A percentile compares a stretch with the other conserved stretches of the same genome.
Conservation (phyloP, 2,797 vertebrate genomes). For the Eurystomus glaucurus region DNA sequence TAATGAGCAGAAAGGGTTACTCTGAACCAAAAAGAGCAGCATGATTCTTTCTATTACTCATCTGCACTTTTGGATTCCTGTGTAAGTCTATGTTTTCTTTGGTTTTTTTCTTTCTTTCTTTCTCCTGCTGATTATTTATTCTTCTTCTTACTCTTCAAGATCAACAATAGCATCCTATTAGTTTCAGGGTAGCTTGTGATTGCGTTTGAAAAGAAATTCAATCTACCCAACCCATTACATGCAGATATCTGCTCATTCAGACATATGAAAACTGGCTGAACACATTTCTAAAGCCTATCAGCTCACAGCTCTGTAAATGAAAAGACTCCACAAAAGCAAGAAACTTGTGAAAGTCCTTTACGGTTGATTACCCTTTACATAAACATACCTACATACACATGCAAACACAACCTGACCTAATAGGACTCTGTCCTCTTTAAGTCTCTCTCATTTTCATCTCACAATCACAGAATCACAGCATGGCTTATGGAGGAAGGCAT, state of each 20-base stretch:
- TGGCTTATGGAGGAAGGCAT: neutral
- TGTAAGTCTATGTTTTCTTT: neutral
- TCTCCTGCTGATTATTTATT: neutral
- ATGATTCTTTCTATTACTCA: neutral
- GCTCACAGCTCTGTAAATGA: neutral
- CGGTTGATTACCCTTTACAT: neutral
- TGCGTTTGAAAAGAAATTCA: conserved; percentile 22
- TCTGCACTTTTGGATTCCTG: neutral
- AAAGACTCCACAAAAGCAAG: neutral
- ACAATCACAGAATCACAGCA: neutral
- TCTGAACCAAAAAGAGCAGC: neutral
- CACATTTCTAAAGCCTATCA: neutral
- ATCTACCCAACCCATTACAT: neutral
- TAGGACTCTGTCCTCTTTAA: neutral
- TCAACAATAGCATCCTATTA: neutral
- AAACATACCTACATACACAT: neutral
- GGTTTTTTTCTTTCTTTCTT: neutral
- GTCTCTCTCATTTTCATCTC: neutral
- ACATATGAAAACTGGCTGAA: neutral
- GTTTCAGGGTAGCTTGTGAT: neutral
- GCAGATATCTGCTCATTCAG: neutral
- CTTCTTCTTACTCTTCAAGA: neutral
- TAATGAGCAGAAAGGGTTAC: neutral
- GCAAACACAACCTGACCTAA: neutral
- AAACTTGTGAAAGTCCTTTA: neutral